Evolutionary conservation across 2,888 invertebrate species (phyloP).

Genomic region (Dione juno): DNA sequence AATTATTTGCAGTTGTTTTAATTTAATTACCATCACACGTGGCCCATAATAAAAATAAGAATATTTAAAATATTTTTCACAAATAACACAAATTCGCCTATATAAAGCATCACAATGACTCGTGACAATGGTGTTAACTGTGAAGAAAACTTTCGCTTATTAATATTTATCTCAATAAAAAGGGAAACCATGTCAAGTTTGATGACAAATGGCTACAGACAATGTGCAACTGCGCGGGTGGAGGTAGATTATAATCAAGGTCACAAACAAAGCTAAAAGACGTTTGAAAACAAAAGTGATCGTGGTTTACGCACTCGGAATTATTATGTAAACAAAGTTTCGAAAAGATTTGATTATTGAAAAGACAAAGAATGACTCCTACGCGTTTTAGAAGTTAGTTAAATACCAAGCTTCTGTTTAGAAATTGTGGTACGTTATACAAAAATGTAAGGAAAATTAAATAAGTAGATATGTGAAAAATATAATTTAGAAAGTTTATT

Average conservation of each 20-base stretch:
- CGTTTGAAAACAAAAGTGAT: conserved; percentile 77
- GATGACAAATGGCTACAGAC: conserved; percentile 65
- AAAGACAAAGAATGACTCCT: conserved; percentile 16
- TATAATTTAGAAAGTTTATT: background rate
- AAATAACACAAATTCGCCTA: background rate
- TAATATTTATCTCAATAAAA: conserved; percentile 68
- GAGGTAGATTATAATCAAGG: conserved; percentile 66
- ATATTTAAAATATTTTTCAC: background rate
- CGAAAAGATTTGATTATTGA: conserved; percentile 22
- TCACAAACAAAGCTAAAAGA: conserved; percentile 56
- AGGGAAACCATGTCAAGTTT: conserved; percentile 70
- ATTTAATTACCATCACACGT: background rate
- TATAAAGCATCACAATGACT: background rate
- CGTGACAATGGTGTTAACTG: conserved; percentile 42
- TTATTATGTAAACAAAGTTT: conserved; percentile 47
- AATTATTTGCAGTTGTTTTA: background rate
- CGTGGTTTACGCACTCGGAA: conserved; percentile 62
- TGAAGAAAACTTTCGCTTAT: conserved; percentile 67
- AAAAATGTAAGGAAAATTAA: background rate
- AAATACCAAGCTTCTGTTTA: background rate
- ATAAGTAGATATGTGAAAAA: background rate
- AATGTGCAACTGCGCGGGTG: conserved; percentile 62
- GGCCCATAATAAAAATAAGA: background rate
- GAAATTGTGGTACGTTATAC: background rate
- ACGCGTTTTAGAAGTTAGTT: background rate